Base-by-base conservation (phyloP, 2,888 invertebrate genomes). In the Oscheius sp. region DNA sequence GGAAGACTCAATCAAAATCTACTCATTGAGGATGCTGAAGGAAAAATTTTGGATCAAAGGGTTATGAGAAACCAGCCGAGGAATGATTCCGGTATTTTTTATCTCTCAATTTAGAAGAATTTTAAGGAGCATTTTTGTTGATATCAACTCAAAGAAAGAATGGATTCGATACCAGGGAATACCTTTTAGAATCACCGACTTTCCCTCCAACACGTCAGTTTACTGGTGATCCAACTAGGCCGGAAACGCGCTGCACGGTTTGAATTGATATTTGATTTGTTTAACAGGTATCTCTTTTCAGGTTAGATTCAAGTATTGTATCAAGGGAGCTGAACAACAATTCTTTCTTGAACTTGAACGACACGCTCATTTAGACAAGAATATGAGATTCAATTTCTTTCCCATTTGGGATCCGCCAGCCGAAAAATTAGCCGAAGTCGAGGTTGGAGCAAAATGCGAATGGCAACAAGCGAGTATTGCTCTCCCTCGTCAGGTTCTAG, bases 161-260 rank as follows among this genome's bases (percentile, higher is more conserved):
- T 55, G 3, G 6, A 3, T 55, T 55, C 12, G 55, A 55, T n/a
- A 20, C 55, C 2, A 20, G 55, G 0, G 55, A 55, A 42, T 61
- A 45, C 29, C 45, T 10, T 25, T 20, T 61, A 2, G 29, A 42
- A 5, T 61, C 61, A 8, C 61, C 61, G 1, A 5, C 45, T 1
- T 61, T 61, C 29, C 61, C 61, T 2, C 61, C 61, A 61, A 61
- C 61, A 1, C 17, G 31, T n/a, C 61, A 61, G n/a, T 42, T 61
- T 8, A 27, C 61, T 27, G 45, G 42, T 29, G 61, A 61, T 42
- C n/a, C 20, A 2, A 25, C 12, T 20, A 25, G 61, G n/a, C 61
- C 61, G 12, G 61, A 61, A 8, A 17, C 61, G n/a, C n/a, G n/a
- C 17, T 61, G 61, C 45, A 39, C 61, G 3, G 61, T 61, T 45